Conservation (phyloP, 2,888 invertebrate species). For the Sarcophaga rosellei region DNA sequence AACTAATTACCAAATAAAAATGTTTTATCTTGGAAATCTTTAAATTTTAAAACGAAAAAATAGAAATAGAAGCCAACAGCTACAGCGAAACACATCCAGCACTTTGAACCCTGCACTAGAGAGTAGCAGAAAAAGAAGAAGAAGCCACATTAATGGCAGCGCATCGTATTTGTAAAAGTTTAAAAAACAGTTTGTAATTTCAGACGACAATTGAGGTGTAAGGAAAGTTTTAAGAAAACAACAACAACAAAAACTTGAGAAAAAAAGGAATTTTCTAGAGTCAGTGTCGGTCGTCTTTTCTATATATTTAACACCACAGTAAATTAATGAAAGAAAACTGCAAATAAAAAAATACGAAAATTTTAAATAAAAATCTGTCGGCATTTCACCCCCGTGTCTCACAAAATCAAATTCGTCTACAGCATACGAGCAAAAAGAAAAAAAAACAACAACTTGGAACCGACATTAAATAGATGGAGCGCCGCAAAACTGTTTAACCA, state of each 20-base stretch:
- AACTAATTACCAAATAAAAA: constrained; percentile 80
- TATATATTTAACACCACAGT: constrained; percentile 59
- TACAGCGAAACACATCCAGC: constrained; percentile 58
- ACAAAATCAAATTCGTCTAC: constrained; percentile 30
- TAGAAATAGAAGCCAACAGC: constrained; percentile 22
- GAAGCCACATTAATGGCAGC: background rate
- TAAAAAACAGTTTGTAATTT: constrained; percentile 69
- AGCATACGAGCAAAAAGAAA: constrained; percentile 47
- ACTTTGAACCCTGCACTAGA: constrained; percentile 61
- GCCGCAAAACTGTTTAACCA: constrained; percentile 49
- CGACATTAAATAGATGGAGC: constrained; percentile 41
- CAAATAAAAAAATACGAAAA: constrained; percentile 15
- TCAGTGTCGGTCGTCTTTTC: constrained; percentile 1
- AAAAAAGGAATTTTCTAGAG: constrained; percentile 27
- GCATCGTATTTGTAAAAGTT: constrained; percentile 76
- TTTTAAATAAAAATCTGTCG: constrained; percentile 34
- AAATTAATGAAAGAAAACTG: constrained; percentile 20
- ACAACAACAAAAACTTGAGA: constrained; percentile 1
- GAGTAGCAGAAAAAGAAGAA: constrained; percentile 33
- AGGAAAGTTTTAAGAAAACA: constrained; percentile 30
- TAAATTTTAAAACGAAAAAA: constrained; percentile 56
- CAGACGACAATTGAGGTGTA: constrained; percentile 67
- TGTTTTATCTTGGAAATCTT: constrained; percentile 78
- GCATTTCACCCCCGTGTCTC: constrained; percentile 56
- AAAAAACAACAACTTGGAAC: background rate